Base-by-base conservation (phyloP, 2,113 vertebrate species). In the Irena cyanogastra region DNA sequence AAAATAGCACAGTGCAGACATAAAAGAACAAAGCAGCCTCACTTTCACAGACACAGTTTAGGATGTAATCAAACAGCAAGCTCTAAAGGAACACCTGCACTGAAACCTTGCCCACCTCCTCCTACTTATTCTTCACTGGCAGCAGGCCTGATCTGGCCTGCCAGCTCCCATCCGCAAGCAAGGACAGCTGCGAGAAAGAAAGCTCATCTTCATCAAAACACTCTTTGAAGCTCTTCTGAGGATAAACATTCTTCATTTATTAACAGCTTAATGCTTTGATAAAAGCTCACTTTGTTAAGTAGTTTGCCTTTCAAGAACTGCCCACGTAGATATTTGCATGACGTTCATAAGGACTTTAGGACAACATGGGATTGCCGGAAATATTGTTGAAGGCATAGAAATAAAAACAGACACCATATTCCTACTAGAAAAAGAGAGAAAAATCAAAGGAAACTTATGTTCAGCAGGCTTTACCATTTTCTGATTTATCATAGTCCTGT, bases 271-370 rank as follows among this genome's bases (percentile, higher is more conserved):
- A 96, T 89, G 94, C 97, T 97, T 94, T 96, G 61, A 94, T 95
- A 94, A 97, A 98, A 96, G 96, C 96, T 92, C 80, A 93, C 97
- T 97, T 96, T 97, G 97, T 97, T 95, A 88, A 96, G 91, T 91
- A 95, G 81, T 56, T 91, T 80, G 52, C 78, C 92, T 95, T 95
- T 89, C 68, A 41, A 83, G 92, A 94, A 47, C 68, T 86, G 74
- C 66, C 71, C 71, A 75, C 4, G 6, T 66, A 61, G 95, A 94
- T 64, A 96, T 95, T 95, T 96, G 89, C 87, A 87, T 91, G 90
- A 94, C 75, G 82, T 56, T 91, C 89, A 17, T 74, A 89, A 94
- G 91, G 70, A 81, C 41, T 47, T 75, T 69, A 16, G 28, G 60
- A 84, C 65, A 70, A 42, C 75, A 60, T 31, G 68, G 64, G 33